Evolutionary conservation across 2,888 invertebrate genomes (phyloP).

Genomic region (Xestia xanthographa): DNA sequence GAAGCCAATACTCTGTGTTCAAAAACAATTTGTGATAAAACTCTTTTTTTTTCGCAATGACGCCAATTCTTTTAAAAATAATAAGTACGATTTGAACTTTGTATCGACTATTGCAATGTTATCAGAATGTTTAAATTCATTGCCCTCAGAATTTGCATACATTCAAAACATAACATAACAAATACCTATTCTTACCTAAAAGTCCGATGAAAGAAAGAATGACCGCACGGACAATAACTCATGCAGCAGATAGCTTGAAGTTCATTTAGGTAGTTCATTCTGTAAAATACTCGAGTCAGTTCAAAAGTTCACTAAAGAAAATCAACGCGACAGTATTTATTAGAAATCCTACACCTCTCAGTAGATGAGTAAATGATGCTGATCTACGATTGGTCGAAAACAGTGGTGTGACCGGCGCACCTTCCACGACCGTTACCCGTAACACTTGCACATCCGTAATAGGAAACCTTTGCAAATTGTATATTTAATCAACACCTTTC

Average conservation of each 20-base stretch:
- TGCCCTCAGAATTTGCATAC: constrained; percentile 13
- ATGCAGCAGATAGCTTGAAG: neutral
- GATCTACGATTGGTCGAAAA: constrained; percentile 75
- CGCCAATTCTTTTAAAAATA: constrained; percentile 15
- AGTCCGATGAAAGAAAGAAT: neutral
- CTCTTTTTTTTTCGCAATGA: constrained; percentile 24
- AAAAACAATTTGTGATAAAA: constrained; percentile 3
- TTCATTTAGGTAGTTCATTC: neutral
- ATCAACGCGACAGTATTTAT: constrained; percentile 27
- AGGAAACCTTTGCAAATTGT: constrained; percentile 35
- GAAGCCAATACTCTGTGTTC: constrained; percentile 1
- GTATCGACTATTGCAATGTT: constrained; percentile 12
- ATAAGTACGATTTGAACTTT: constrained; percentile 6
- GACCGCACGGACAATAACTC: neutral
- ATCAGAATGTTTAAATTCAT: constrained; percentile 39
- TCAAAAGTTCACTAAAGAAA: constrained; percentile 1
- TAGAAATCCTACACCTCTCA: constrained; percentile 35
- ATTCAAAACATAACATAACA: neutral
- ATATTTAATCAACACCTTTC: constrained; percentile 20
- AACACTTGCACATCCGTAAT: constrained; percentile 40
- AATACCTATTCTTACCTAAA: neutral
- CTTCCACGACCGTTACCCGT: constrained; percentile 47
- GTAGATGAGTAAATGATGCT: constrained; percentile 24
- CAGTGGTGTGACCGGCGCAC: constrained; percentile 81
- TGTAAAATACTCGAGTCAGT: neutral